Base-by-base conservation (phyloP, 2,113 vertebrate genomes). In the Sprattus sprattus region DNA sequence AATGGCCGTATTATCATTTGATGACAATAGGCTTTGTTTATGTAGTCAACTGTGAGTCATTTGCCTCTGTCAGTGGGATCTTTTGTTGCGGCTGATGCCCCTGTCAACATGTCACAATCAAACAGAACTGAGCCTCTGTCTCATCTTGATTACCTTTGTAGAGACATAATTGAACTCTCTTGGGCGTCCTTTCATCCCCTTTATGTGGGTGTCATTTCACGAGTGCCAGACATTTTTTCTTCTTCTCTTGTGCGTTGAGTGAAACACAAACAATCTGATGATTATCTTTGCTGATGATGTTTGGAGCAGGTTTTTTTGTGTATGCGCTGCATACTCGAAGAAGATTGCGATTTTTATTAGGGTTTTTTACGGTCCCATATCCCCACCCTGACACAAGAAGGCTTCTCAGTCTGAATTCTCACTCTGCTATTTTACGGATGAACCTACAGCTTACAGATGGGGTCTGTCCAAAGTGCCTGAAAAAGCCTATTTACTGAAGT, bases 31-130 rank as follows among this genome's bases (percentile, higher is more conserved):
- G 32, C 71, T 78, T 78, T 13, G 71, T 78, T 78, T 78, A 78
- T 82, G 28, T 82, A 50, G 81, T 82, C 81, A 82, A 25, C 82
- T 22, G 84, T 2, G 50, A 86, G 84, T 52, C 83, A 45, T 60
- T 82, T 60, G 64, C 54, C 64, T 89, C 81, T 25, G 84, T 85
- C 71, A 78, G 71, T 78, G 71, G 71, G 28, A 13, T 11, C 71
- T 39, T 78, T 78, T 78, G 71, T 78, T 39, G 32, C 4, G 32
- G 71, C 10, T 78, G 71, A 78, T 16, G 71, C 3, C 28, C 32
- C 71, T 78, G 71, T 78, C 71, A 78, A 39, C 71, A 78, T 78
- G 71, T 78, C 71, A 78, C 71, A 78, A 78, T 78, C 71, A 39
- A 39, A 28, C 67, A 20, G 22, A 4, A 39, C 71, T 4, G 28